These are phyloP conservation scores for Leucania comma DNA, from an alignment of 2,888 invertebrate genomes.

Conservation along the genomic window DNA sequence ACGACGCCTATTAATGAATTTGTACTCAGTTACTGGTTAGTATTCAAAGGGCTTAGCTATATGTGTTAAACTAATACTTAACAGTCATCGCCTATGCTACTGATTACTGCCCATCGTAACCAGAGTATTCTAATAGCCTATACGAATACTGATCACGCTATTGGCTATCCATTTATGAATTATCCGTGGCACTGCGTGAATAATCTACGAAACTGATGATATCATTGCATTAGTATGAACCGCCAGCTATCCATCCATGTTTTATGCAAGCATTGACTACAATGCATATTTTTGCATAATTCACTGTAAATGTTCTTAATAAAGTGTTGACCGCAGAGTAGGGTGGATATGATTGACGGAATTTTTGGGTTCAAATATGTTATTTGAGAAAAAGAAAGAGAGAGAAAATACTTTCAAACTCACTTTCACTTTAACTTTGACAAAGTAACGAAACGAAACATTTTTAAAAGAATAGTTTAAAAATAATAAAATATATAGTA, in stretches of 20 bases:
- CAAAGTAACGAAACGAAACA: no score
- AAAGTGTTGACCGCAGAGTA: constrained; percentile 46
- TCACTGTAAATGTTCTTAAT: constrained; percentile 53
- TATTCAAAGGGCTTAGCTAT: no score
- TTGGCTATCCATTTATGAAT: constrained; percentile 32
- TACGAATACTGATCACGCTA: constrained; percentile 7
- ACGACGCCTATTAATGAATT: no score
- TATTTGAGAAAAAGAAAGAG: not conserved
- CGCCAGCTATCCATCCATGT: constrained; percentile 49
- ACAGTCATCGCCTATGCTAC: not conserved
- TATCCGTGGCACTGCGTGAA: constrained; percentile 42
- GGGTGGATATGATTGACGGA: constrained; percentile 15
- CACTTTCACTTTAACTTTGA: no score
- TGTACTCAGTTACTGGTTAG: no score
- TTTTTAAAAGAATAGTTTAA: no score
- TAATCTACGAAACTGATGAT: constrained; percentile 60
- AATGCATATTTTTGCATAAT: constrained; percentile 67
- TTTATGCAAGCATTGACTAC: constrained; percentile 64
- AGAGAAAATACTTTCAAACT: no score
- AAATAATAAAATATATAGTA: no score
- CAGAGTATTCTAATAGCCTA: constrained; percentile 13
- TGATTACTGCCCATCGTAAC: constrained; percentile 17
- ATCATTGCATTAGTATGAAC: constrained; percentile 57
- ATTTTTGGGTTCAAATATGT: not conserved
- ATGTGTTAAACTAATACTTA: not conserved